phyloP scores from a whole-genome alignment of 2,113 vertebrate species.

The Physeter macrocephalus region DNA sequence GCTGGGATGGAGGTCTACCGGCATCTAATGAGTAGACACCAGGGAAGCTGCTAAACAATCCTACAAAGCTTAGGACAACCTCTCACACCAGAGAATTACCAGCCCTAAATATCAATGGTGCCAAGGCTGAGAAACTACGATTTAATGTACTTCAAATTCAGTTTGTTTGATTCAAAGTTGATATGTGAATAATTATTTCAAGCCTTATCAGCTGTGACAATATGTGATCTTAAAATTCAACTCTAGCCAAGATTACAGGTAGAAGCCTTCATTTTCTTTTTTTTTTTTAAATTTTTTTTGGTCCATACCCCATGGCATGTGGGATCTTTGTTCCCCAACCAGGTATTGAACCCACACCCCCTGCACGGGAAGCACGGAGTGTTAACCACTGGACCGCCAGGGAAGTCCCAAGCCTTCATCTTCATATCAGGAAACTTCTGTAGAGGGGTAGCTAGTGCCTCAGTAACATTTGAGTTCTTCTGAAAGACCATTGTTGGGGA shows the following conservation, averaged over 20 bases:
- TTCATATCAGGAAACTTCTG: not conserved
- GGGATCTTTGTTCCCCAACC: too few relatives aligned
- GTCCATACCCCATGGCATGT: too few relatives aligned
- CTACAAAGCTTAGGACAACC: not conserved
- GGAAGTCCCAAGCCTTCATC: not conserved
- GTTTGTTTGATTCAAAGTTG: not conserved
- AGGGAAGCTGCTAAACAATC: not conserved
- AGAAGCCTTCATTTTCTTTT: not conserved
- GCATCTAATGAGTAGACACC: not conserved
- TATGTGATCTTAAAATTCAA: not conserved
- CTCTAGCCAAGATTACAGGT: not conserved
- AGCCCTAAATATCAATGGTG: not conserved
- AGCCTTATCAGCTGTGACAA: not conserved
- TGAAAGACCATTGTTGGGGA: not conserved
- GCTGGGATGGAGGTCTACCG: not conserved
- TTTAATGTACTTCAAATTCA: not conserved
- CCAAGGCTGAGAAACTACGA: not conserved
- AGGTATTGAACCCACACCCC: too few relatives aligned
- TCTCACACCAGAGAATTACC: not conserved
- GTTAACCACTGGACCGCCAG: too few relatives aligned
- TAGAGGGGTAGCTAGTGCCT: not conserved
- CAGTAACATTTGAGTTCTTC: not conserved
- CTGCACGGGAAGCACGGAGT: too few relatives aligned
- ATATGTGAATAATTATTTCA: not conserved
- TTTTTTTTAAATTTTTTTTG: too few relatives aligned